Evolutionary conservation across 1,140 invertebrate genomes (phyloP), one percentile per base, ranked within the genome.

Genomic region (Lethrus apterus): DNA sequence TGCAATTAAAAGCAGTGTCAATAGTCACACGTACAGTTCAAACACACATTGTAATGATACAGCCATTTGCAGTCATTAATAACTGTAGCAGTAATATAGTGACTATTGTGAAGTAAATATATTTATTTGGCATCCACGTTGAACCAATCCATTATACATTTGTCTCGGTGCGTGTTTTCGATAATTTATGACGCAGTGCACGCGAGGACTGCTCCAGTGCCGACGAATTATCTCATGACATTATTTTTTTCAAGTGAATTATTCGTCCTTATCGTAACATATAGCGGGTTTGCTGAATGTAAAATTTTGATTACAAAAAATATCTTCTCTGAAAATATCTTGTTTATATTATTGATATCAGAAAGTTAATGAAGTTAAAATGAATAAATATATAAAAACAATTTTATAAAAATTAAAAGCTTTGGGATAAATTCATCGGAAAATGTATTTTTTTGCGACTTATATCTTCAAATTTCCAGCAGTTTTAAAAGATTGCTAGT

Each of bases 141-240:
- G 29, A 42, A 42, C 21, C 24, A 29, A 42, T 42, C 24, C 40
- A 42, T 24, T 42, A 42, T 42, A 14, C 29, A n/a, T 9, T 31
- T 19, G 42, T 21, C 17, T 32, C 29, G 42, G 29, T 44, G 30
- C 42, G 42, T 44, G 42, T 34, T 11, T 18, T 17, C n/a, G 5
- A 33, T 33, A 44, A 44, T 44, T 44, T 44, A 44, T 44, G 23
- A 43, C 23, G 40, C 20, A 38, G 24, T 38, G 35, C 35, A 42
- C 40, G 40, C 42, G 18, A 42, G 29, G 21, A 26, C 5, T 7
- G n/a, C 23, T 7, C 23, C 23, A 26, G 5, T 38, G 18, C 35
- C 24, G 35, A 21, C 35, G 18, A 21, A 19, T 35, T 35, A 14
- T 11, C 3, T 19, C 34, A 38, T 38, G 35, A 23, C 20, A 11